A percentile compares a stretch with the other conserved stretches of the same genome.
phyloP scores from a whole-genome alignment of 2,888 invertebrate genomes.

The Limnephilus rhombicus region DNA sequence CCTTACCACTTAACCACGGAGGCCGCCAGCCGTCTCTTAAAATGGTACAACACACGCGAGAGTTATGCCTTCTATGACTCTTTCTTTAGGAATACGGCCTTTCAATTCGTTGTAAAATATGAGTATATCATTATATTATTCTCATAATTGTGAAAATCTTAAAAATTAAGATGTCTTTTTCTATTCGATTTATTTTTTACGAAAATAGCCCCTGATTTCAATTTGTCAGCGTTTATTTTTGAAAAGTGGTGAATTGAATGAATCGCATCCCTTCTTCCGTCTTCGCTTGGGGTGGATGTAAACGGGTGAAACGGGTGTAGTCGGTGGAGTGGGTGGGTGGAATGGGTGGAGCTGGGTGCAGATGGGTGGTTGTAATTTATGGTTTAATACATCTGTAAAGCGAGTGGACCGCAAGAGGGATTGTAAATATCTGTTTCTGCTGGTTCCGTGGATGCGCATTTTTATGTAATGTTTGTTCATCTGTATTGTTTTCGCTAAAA shows the following conservation, averaged over 20 bases:
- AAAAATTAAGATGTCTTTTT: too few species aligned
- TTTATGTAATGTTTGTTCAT: not conserved
- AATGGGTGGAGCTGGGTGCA: conserved; percentile 4
- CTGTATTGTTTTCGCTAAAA: not conserved
- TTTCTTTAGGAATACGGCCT: too few species aligned
- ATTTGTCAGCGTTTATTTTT: conserved; percentile 49
- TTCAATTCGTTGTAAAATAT: too few species aligned
- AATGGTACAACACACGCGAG: too few species aligned
- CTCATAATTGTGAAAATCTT: too few species aligned
- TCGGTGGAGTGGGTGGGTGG: not conserved
- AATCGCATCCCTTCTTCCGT: conserved; percentile 15
- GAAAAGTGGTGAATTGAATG: conserved; percentile 51
- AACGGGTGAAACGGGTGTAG: not conserved
- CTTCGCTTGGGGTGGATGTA: not conserved
- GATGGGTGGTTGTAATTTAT: conserved; percentile 57
- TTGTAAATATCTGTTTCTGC: conserved; percentile 61
- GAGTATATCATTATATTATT: too few species aligned
- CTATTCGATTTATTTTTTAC: not conserved
- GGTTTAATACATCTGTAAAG: conserved; percentile 63
- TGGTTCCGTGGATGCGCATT: conserved; percentile 42
- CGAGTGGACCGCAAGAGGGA: conserved; percentile 54
- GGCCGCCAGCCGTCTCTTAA: too few species aligned
- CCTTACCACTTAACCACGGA: too few species aligned
- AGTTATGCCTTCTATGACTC: too few species aligned
- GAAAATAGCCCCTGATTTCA: conserved; percentile 24